phyloP scores from a whole-genome alignment of 2,113 vertebrate species.

The Acrocephalus arundinaceus region DNA sequence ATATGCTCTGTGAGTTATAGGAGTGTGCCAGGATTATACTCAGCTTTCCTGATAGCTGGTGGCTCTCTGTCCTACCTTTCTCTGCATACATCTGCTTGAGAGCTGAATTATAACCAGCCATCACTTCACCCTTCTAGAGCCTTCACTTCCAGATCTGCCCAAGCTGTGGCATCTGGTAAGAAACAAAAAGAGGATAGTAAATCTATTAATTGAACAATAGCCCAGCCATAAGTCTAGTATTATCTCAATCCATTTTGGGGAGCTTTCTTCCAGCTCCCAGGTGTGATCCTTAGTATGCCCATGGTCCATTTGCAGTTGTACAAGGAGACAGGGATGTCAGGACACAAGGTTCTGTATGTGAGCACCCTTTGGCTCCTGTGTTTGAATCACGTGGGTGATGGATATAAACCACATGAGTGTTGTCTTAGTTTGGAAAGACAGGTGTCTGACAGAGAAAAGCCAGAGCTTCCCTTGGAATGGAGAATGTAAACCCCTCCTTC shows the following conservation, averaged over 20 bases:
- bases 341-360: neutral
- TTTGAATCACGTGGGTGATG: neutral
- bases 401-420: neutral
- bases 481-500: too few species aligned
- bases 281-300: neutral
- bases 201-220: neutral
- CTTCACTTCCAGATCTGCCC: neutral
- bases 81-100: neutral
- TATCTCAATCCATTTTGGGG: neutral
- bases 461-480: too few species aligned
- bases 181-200: neutral
- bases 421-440: too few species aligned
- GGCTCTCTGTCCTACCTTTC: slow-evolving; percentile 20
- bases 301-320: neutral
- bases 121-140: neutral
- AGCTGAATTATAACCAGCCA: neutral
- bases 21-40: neutral
- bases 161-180: neutral
- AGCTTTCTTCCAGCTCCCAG: neutral
- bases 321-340: neutral
- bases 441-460: too few species aligned
- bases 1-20: slow-evolving; percentile 47
- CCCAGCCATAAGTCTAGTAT: neutral
- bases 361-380: neutral
- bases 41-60: neutral